A percentile compares a stretch with the other conserved stretches of the same genome.
Conservation (phyloP, 2,888 invertebrate species). For the Stenotaenia linearis region DNA sequence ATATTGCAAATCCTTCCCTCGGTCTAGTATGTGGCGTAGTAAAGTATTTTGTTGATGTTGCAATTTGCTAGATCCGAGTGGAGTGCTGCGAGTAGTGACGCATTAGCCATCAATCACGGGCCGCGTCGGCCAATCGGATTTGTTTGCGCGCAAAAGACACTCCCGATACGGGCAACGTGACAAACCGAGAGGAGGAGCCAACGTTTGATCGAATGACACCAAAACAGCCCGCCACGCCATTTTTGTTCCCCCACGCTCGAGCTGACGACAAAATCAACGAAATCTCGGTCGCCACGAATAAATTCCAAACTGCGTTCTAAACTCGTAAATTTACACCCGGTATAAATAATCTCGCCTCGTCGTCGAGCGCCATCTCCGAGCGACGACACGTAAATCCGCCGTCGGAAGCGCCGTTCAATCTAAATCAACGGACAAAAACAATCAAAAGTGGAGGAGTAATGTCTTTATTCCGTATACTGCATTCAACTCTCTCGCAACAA, state of each 20-base stretch:
- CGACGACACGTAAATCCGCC: too few relatives aligned
- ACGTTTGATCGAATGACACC: conserved; percentile 29
- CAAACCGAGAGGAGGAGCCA: not conserved
- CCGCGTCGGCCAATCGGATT: not conserved
- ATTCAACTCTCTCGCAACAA: conserved; percentile 14
- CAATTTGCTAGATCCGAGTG: conserved; percentile 28
- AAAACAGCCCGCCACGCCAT: too few relatives aligned
- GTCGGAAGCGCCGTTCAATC: too few relatives aligned
- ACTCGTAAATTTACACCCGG: too few relatives aligned
- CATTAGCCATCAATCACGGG: conserved; percentile 20
- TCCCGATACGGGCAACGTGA: conserved; percentile 30
- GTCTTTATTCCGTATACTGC: not conserved
- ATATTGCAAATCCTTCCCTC: not conserved
- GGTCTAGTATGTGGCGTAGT: conserved; percentile 31
- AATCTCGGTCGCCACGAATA: too few relatives aligned
- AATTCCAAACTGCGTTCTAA: too few relatives aligned
- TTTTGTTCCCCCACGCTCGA: too few relatives aligned
- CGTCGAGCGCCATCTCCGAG: too few relatives aligned
- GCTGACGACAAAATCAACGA: too few relatives aligned
- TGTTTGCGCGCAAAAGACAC: not conserved
- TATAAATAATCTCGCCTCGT: too few relatives aligned
- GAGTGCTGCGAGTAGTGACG: conserved; percentile 8
- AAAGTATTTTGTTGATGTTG: conserved; percentile 34
- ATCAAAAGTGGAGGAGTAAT: not conserved
- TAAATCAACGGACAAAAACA: not conserved